Base-by-base conservation (phyloP, 2,113 vertebrate species). In the Salminus brasiliensis region DNA sequence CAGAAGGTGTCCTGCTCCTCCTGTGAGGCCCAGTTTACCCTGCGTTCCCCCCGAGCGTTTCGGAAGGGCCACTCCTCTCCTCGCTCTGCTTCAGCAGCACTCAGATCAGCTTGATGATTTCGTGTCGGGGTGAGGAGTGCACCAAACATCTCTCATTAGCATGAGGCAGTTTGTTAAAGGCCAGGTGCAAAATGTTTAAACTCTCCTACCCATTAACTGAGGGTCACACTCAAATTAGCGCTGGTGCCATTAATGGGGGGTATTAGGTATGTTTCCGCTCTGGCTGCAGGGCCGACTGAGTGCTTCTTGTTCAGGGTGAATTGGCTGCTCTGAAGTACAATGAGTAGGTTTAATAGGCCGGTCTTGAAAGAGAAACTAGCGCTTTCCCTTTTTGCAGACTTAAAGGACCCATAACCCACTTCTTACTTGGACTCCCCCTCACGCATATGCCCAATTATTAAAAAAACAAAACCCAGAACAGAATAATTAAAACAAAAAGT, bases 321-420 rank as follows among this genome's bases (percentile, higher is more conserved):
- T 21, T 63, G 60, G 60, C 60, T 63, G 47, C 47, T 49, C 18
- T 18, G 47, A 21, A 49, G 47, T 49, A 49, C 18, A 49, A 49
- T 49, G 47, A 6, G 16, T 49, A 7, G 18, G 47, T 49, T 49
- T 49, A 63, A 60, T 34, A 32, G 32, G 18, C 29, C 13, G 60
- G 32, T 63, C 60, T 63, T 63, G 60, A 63, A 63, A 63, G 60
- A 63, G 29, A 63, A 63, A 16, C 27, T 30, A 29, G 43, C 47
- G 21, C 2, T 6, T 12, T 49, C 18, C 18, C 47, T 21, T 49
- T 49, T 21, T 18, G 18, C 18, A 6, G 47, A 18, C 47, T 18
- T 6, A 21, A 5, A 3, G 18, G 16, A 15, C 2, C 4, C 18
- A 49, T 49, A 6, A 1, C 16, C 3, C 47, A 4, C 5, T 2